Conservation (phyloP, 2,113 vertebrate species). For the Mastomys natalensis region DNA sequence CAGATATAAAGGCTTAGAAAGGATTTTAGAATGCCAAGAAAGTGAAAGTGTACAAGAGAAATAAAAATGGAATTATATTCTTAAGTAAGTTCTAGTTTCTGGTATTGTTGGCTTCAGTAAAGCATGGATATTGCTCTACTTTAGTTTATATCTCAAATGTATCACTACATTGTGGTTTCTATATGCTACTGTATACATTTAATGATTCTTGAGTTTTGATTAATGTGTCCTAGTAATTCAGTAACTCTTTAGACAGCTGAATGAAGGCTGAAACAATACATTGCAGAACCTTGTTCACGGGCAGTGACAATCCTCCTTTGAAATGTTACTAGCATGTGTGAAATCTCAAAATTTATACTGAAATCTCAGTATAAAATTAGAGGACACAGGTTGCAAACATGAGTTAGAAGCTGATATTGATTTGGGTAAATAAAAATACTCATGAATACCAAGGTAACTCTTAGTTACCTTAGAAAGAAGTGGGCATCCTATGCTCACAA, state of each 20-base stretch:
- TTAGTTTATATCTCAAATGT: slow-evolving; percentile 13
- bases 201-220: slow-evolving; percentile 38
- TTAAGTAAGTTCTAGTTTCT: slow-evolving; percentile 34
- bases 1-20: background rate
- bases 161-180: background rate
- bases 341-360: background rate
- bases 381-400: background rate
- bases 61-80: slow-evolving; percentile 13
- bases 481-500: background rate
- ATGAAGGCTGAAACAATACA: background rate
- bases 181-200: background rate
- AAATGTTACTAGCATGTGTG: background rate
- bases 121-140: background rate
- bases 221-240: background rate
- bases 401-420: background rate
- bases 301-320: background rate
- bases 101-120: background rate
- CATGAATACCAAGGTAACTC: slow-evolving; percentile 10
- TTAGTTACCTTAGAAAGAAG: background rate
- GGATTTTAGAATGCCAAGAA: slow-evolving; percentile 4
- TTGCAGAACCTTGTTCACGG: background rate
- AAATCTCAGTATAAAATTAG: background rate
- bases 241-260: background rate
- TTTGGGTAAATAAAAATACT: slow-evolving; percentile 31
- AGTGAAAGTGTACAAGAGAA: background rate